A percentile compares a stretch with the other conserved stretches of the same genome.
Evolutionary conservation across 2,888 invertebrate species (phyloP).

Genomic region (Linnaemya vulpina): DNA sequence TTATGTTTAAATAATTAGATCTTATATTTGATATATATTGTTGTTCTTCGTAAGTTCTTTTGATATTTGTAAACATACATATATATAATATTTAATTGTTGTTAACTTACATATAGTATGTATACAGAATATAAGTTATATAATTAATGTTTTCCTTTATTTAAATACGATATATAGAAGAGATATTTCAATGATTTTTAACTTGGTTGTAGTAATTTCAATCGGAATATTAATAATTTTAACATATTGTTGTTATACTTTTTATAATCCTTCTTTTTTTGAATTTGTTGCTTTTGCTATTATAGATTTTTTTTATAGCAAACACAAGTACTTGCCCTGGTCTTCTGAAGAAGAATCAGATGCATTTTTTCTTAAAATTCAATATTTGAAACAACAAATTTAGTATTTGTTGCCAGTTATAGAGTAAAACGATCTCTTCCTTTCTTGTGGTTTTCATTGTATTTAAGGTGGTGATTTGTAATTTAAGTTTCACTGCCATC

Average conservation of each 20-base stretch:
- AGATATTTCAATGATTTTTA: slow-evolving; percentile 55
- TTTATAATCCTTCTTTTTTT: not conserved
- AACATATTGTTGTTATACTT: not conserved
- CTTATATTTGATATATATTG: slow-evolving; percentile 33
- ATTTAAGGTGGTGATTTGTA: slow-evolving; percentile 43
- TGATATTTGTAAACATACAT: slow-evolving; percentile 42
- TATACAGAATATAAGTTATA: slow-evolving; percentile 45
- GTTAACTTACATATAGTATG: slow-evolving; percentile 2
- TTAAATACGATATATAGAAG: slow-evolving; percentile 58
- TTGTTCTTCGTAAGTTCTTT: slow-evolving; percentile 23
- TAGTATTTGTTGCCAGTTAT: slow-evolving; percentile 6
- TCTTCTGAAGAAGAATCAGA: not conserved
- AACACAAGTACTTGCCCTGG: not conserved
- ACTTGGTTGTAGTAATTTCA: slow-evolving; percentile 34
- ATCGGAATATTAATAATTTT: slow-evolving; percentile 29
- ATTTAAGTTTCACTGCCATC: not conserved
- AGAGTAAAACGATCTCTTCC: slow-evolving; percentile 20
- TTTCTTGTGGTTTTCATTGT: slow-evolving; percentile 52
- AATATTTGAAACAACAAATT: slow-evolving; percentile 13
- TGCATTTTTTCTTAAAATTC: not conserved
- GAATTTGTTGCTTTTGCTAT: not conserved
- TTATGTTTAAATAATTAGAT: slow-evolving; percentile 36
- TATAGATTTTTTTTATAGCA: slow-evolving; percentile 1
- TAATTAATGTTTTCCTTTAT: slow-evolving; percentile 14
- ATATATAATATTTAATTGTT: slow-evolving; percentile 38